These are phyloP conservation scores for Drosophila greeni DNA, from an alignment of 2,888 invertebrate genomes.

Conservation along the genomic window DNA sequence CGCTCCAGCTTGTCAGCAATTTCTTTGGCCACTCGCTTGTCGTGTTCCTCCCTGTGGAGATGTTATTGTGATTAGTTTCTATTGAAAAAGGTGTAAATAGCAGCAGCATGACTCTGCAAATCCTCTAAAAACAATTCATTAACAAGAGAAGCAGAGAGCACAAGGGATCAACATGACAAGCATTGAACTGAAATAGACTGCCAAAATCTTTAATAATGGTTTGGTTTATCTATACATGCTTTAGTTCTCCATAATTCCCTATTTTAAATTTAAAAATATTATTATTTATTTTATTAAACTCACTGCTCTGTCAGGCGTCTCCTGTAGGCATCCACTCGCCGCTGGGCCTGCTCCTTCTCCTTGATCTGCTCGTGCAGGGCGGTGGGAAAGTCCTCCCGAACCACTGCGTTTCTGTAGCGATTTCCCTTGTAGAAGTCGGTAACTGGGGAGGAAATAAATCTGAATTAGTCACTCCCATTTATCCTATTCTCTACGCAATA, in stretches of 20 bases:
- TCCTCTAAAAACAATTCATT: neutral
- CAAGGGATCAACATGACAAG: too few relatives aligned
- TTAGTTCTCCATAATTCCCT: too few relatives aligned
- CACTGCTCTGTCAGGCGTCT: slow-evolving; percentile 82
- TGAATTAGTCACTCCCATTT: neutral
- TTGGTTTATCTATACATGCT: neutral
- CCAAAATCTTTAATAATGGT: too few relatives aligned
- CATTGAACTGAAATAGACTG: too few relatives aligned
- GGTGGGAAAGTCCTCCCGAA: slow-evolving; percentile 87
- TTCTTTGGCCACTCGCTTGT: slow-evolving; percentile 83
- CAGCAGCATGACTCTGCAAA: neutral
- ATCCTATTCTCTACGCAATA: slow-evolving; percentile 36
- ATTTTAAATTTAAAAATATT: neutral
- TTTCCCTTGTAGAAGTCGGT: slow-evolving; percentile 88
- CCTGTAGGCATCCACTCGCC: slow-evolving; percentile 81
- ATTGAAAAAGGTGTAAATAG: slow-evolving; percentile 1
- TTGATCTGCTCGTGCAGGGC: slow-evolving; percentile 86
- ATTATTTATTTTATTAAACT: slow-evolving; percentile 62
- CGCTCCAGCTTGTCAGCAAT: slow-evolving; percentile 83
- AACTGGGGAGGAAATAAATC: slow-evolving; percentile 79
- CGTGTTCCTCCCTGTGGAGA: slow-evolving; percentile 83
- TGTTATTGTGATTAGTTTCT: slow-evolving; percentile 14
- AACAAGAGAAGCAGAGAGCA: neutral
- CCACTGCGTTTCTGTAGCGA: slow-evolving; percentile 86
- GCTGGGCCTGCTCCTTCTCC: slow-evolving; percentile 84